Conservation (phyloP, 2,797 vertebrate species). For the Enoplosus armatus region DNA sequence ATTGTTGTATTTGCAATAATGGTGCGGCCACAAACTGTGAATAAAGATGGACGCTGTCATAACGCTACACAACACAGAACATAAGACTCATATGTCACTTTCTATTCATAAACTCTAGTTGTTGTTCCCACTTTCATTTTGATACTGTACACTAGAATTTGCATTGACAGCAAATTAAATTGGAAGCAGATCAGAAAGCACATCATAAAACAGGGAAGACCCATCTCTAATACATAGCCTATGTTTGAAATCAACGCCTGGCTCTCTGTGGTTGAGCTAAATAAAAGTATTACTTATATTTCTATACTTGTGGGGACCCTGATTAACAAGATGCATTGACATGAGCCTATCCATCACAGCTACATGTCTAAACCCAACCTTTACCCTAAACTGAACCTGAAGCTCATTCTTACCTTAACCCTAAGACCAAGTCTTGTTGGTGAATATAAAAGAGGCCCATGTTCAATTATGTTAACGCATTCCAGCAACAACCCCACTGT, state of each 20-base stretch:
- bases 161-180: background rate
- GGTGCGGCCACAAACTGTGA: background rate
- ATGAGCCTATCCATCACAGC: background rate
- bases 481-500: constrained; percentile 39
- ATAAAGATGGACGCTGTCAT: background rate
- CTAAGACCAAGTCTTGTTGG: background rate
- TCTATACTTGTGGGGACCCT: background rate
- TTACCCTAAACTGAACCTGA: background rate
- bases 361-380: background rate
- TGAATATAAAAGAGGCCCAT: constrained; percentile 3
- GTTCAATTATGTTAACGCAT: constrained; percentile 53
- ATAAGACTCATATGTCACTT: background rate
- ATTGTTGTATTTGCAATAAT: constrained; percentile 25
- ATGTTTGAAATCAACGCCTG: background rate
- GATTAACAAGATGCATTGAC: background rate
- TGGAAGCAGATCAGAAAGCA: background rate
- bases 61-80: background rate
- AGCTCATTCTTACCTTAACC: background rate
- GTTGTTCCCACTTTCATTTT: background rate
- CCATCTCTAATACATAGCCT: background rate
- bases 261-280: background rate
- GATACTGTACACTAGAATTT: background rate
- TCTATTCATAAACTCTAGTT: background rate
- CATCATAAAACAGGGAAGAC: background rate
- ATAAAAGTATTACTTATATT: background rate